Evolutionary conservation across 2,888 invertebrate species (phyloP).

Genomic region (Stegana nigrithorax): DNA sequence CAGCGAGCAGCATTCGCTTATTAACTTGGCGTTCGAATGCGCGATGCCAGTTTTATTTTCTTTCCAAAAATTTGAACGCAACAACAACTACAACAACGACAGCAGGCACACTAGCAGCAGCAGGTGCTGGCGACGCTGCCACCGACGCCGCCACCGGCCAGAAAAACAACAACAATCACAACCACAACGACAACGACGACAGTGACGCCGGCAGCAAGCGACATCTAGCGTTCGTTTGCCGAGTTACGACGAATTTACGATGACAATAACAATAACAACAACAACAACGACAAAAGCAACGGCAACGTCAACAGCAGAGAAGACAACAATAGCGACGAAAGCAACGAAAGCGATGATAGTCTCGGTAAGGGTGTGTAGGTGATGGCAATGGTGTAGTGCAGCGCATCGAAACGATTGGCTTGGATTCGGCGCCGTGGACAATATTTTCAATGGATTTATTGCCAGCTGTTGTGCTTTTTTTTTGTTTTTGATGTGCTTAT

Average conservation of each 20-base stretch:
- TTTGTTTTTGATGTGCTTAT: conserved; percentile 25
- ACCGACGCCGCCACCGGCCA: background rate
- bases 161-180: conserved; percentile 11
- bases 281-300: background rate
- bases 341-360: too few relatives aligned
- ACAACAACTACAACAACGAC: conserved; percentile 16
- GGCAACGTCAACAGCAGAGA: too few relatives aligned
- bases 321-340: too few relatives aligned
- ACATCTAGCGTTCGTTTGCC: conserved; percentile 7
- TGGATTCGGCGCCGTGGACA: too few relatives aligned
- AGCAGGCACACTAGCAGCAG: background rate
- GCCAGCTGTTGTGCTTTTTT: conserved; percentile 23
- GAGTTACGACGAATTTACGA: background rate
- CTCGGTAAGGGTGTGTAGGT: too few relatives aligned
- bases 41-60: conserved; percentile 60
- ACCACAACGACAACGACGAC: conserved; percentile 13
- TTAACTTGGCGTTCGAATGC: conserved; percentile 61
- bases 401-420: background rate
- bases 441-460: too few relatives aligned
- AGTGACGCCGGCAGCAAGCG: background rate
- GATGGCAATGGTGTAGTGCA: too few relatives aligned
- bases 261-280: background rate
- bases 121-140: background rate
- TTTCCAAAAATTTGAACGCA: conserved; percentile 50
- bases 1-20: conserved; percentile 57